Evolutionary conservation across 2,888 invertebrate genomes (phyloP).

Genomic region (Nesidiocoris tenuis): DNA sequence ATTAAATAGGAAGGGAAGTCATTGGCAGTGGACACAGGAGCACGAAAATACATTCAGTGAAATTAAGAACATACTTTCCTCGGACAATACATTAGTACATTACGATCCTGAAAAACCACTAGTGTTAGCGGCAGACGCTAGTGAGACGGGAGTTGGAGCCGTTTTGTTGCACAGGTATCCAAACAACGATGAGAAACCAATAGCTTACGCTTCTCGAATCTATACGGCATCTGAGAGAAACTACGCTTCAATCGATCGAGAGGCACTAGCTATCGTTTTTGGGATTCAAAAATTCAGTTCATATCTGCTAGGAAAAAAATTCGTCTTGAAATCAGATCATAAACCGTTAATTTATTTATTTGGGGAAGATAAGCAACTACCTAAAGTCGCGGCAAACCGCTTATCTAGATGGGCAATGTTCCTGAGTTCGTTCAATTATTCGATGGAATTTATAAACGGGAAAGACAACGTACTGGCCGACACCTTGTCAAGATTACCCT

Average conservation of each 20-base stretch:
- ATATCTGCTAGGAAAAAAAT: background rate
- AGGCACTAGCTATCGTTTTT: constrained; percentile 1
- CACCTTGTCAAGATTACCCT: background rate
- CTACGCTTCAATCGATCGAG: background rate
- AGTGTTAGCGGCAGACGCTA: constrained; percentile 4
- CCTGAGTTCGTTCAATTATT: background rate
- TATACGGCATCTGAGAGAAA: background rate
- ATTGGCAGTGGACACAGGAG: constrained; percentile 1
- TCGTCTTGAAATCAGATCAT: background rate
- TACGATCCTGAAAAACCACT: background rate
- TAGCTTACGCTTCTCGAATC: constrained; percentile 1
- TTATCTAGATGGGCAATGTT: background rate
- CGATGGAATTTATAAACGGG: background rate
- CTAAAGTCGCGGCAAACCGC: no score
- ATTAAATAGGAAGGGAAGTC: background rate
- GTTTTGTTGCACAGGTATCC: background rate
- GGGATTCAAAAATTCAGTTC: background rate
- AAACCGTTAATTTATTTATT: background rate
- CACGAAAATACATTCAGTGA: background rate
- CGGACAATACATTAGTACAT: background rate
- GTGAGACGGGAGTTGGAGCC: constrained; percentile 16
- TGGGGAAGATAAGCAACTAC: constrained; percentile 8
- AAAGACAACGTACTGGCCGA: background rate
- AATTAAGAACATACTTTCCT: background rate
- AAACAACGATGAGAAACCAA: background rate